Percentiles rank a stretch among this genome's conserved stretches.
phyloP scores from a whole-genome alignment of 1,140 invertebrate genomes.

The Leptestheria dahalacensis region DNA sequence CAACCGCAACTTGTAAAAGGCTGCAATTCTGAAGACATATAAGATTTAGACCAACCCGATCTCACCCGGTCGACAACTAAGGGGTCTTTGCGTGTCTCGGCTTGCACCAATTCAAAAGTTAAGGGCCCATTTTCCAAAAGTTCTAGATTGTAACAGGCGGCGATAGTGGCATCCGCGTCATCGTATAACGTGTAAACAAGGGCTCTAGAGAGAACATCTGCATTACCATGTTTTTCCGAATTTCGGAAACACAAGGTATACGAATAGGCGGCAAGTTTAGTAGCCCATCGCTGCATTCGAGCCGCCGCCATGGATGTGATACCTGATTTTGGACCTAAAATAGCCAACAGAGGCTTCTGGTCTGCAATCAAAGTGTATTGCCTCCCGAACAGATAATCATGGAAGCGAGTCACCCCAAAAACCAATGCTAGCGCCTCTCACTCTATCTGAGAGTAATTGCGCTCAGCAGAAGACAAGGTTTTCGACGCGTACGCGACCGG shows the following conservation, averaged over 20 bases:
- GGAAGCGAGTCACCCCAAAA: slow-evolving; percentile 27
- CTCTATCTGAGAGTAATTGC: slow-evolving; percentile 12
- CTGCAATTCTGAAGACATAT: slow-evolving; percentile 2
- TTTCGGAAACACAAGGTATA: slow-evolving; percentile 26
- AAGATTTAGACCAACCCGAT: slow-evolving; percentile 10
- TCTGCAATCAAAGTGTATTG: slow-evolving; percentile 31
- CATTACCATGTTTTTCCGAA: slow-evolving; percentile 20
- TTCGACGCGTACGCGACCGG: slow-evolving; percentile 27
- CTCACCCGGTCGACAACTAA: slow-evolving; percentile 7
- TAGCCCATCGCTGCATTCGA: slow-evolving; percentile 22
- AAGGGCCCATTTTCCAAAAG: too few species aligned
- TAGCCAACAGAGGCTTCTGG: slow-evolving; percentile 29
- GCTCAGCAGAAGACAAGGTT: slow-evolving; percentile 7
- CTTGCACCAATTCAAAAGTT: slow-evolving; percentile 21
- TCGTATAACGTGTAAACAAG: too few species aligned
- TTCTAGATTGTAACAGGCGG: too few species aligned
- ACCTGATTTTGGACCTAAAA: slow-evolving; percentile 25
- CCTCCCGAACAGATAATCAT: slow-evolving; percentile 33
- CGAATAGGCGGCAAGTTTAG: slow-evolving; percentile 23
- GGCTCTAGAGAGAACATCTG: too few species aligned
- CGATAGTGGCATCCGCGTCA: too few species aligned
- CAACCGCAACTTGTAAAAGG: neutral
- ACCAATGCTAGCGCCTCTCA: too few species aligned
- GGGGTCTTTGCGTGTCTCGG: neutral
- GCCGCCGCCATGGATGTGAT: slow-evolving; percentile 25